Evolutionary conservation across 2,888 invertebrate genomes (phyloP).

Genomic region (Stenchaetothrips biformis): DNA sequence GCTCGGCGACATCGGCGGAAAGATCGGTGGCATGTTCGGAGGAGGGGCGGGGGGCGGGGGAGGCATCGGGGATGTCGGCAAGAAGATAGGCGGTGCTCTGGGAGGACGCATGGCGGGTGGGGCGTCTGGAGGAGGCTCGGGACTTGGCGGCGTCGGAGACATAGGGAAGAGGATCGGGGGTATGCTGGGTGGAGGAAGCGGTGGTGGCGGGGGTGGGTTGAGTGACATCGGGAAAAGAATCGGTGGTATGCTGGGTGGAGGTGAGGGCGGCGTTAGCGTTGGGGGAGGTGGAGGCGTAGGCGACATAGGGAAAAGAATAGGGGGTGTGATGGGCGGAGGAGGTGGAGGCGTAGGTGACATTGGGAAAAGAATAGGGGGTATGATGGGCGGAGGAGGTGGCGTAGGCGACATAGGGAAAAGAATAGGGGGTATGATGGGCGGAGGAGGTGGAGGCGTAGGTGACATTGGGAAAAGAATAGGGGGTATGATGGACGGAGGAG

Average conservation of each 20-base stretch:
- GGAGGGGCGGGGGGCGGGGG: neutral
- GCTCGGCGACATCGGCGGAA: neutral
- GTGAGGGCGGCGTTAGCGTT: neutral
- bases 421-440: neutral
- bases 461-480: neutral
- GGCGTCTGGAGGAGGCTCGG: neutral
- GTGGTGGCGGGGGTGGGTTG: neutral
- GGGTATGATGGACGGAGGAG: neutral
- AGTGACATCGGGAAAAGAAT: neutral
- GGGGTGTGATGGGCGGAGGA: neutral
- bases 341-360: neutral
- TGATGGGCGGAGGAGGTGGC: neutral
- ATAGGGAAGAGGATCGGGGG: neutral
- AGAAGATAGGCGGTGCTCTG: neutral
- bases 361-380: neutral
- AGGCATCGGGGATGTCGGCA: neutral
- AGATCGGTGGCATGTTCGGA: neutral
- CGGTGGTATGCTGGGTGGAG: neutral
- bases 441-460: neutral
- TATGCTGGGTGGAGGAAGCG: neutral
- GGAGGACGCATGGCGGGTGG: neutral
- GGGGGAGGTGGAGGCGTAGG: neutral
- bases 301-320: neutral
- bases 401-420: neutral
- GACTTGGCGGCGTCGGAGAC: neutral